phyloP scores from a whole-genome alignment of 1,140 invertebrate species.

The Panonychus citri region DNA sequence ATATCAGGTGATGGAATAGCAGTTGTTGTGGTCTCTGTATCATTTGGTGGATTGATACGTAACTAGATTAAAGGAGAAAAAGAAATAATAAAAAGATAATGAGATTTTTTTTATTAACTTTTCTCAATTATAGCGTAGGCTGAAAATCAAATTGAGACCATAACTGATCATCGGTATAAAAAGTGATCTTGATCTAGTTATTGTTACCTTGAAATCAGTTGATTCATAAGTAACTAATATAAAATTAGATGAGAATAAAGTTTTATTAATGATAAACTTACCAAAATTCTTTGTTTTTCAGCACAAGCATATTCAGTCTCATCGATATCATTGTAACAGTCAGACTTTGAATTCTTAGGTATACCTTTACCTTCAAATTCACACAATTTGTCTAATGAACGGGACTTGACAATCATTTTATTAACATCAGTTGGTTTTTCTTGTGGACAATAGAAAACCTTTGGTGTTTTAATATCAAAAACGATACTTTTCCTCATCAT shows the following conservation, averaged over 20 bases:
- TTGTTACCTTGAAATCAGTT: background rate
- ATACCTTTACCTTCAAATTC: conserved; percentile 40
- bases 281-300: conserved; percentile 58
- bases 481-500: conserved; percentile 57
- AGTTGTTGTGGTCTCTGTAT: conserved; percentile 7
- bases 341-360: conserved; percentile 47
- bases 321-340: conserved; percentile 56
- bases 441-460: conserved; percentile 57
- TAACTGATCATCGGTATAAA: too few species aligned
- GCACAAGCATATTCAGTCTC: conserved; percentile 55
- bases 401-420: conserved; percentile 31
- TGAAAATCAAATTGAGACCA: too few species aligned
- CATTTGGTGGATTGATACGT: conserved; percentile 11
- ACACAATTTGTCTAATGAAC: conserved; percentile 43
- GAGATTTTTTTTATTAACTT: background rate
- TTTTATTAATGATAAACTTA: too few species aligned
- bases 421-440: conserved; percentile 36
- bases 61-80: conserved; percentile 1
- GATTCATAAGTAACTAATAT: background rate
- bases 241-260: background rate
- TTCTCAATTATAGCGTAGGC: background rate
- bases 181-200: background rate
- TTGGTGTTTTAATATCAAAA: conserved; percentile 53
- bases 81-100: background rate
- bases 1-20: conserved; percentile 11